These are phyloP conservation scores for Lacerta bilineata DNA, from an alignment of 2,797 vertebrate genomes.

Conservation along the genomic window DNA sequence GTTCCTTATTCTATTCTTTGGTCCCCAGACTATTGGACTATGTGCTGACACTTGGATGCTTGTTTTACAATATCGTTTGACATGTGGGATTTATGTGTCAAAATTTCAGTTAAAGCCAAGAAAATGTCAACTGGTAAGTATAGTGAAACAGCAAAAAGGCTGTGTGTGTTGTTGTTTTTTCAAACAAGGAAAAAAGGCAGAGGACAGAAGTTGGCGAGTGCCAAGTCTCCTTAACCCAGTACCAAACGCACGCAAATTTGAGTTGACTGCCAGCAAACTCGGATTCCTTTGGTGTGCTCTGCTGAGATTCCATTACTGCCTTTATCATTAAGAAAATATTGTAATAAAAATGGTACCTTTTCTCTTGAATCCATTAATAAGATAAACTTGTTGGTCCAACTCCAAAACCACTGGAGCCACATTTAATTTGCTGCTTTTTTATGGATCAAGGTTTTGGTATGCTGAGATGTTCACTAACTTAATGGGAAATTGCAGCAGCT, in stretches of 20 bases:
- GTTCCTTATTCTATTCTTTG: conserved; percentile 77
- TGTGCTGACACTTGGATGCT: conserved; percentile 87
- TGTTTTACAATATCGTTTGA: conserved; percentile 90
- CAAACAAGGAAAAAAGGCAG: neutral
- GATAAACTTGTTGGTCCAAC: conserved; percentile 82
- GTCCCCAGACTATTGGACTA: conserved; percentile 79
- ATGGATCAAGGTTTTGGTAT: conserved; percentile 76
- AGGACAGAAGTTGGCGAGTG: conserved; percentile 72
- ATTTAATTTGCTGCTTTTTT: conserved; percentile 79
- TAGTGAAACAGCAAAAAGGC: conserved; percentile 72
- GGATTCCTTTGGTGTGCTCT: conserved; percentile 73
- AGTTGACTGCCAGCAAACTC: conserved; percentile 74
- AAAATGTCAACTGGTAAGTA: conserved; percentile 85
- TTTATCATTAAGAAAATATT: conserved; percentile 86
- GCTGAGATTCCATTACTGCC: conserved; percentile 77
- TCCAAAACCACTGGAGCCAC: conserved; percentile 87
- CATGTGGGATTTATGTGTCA: conserved; percentile 86
- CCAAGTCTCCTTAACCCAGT: conserved; percentile 78
- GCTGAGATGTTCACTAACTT: conserved; percentile 68
- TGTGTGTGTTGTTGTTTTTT: conserved; percentile 53
- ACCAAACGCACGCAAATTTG: conserved; percentile 77
- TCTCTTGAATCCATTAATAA: conserved; percentile 80
- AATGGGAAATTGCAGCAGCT: conserved; percentile 71
- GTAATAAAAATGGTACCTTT: conserved; percentile 82
- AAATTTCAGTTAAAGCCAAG: conserved; percentile 84